Conservation (phyloP, 2,113 vertebrate genomes). For the Entelurus aequoreus region DNA sequence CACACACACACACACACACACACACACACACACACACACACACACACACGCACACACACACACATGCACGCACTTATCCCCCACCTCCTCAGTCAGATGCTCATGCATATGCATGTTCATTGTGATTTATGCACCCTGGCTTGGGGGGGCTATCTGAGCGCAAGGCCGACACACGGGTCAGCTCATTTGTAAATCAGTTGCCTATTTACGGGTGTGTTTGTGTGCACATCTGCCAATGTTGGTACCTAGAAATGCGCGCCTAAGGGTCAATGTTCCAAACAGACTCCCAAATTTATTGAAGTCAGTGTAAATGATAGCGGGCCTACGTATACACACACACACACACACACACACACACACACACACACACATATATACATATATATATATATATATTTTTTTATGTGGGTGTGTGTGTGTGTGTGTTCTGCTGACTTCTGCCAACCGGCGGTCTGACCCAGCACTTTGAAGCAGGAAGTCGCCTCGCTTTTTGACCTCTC, state of each 20-base stretch:
- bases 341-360: not conserved
- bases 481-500: constrained; percentile 51
- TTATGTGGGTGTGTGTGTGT: constrained; percentile 13
- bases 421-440: constrained; percentile 37
- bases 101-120: constrained; percentile 68
- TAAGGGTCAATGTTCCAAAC: constrained; percentile 45
- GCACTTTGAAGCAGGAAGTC: constrained; percentile 52
- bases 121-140: constrained; percentile 66
- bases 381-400: constrained; percentile 1
- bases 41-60: constrained; percentile 60
- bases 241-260: constrained; percentile 43
- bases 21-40: constrained; percentile 27
- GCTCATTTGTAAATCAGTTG: constrained; percentile 73
- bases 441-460: constrained; percentile 55
- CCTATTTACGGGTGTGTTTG: constrained; percentile 54
- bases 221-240: constrained; percentile 36
- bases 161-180: constrained; percentile 70
- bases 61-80: constrained; percentile 57
- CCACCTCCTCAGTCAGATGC: constrained; percentile 62
- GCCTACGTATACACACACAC: not conserved
- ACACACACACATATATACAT: not conserved
- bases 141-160: constrained; percentile 63
- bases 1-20: constrained; percentile 12
- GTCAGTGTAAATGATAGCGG: constrained; percentile 50
- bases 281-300: constrained; percentile 59